Evolutionary conservation across 2,888 invertebrate genomes (phyloP), one percentile per base, ranked within the genome.

Genomic region (Aelia acuminata): DNA sequence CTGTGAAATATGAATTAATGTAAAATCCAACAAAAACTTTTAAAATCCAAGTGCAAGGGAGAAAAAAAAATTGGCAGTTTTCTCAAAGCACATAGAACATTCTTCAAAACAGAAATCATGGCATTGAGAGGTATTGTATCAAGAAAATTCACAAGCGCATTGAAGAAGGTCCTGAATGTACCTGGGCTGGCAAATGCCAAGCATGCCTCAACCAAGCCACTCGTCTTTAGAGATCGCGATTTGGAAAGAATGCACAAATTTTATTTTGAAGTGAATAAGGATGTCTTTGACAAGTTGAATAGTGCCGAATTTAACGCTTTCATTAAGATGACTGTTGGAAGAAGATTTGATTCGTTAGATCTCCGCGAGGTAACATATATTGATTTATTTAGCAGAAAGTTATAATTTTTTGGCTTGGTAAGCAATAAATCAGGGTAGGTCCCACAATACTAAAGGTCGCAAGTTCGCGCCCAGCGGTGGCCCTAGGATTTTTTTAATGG

Each of bases 231-330:
- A 1, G 57, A 22, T 11, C 7, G 0, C 3, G 70, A 87, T 43
- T 3, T 70, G 70, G 49, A n/a, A 31, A 48, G 15, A 26, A n/a
- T 87, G 3, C 4, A 84, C 4, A 2, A 22, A 13, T 11, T 53
- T 22, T 80, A 75, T 43, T 13, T 35, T 20, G 0, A 26, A 0
- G 47, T 84, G 22, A 75, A 87, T 49, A 80, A 43, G 47, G 48
- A 87, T 87, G 18, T 84, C 26, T 75, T 49, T 35, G 18, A 80
- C 35, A 75, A n/a, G 5, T 39, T 87, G 15, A 75, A 87, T 22
- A 50, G 39, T 43, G 53, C 57, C 18, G 87, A 87, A 53, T 87
- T 87, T 43, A 87, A 87, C 39, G 0, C 35, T 22, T 87, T 80
- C 39, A 84, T 75, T 22, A 39, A 35, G 15, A 20, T 50, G 15